A percentile compares a stretch with the other conserved stretches of the same genome.
Conservation (phyloP, 1,140 invertebrate genomes). For the Drosophila kurseongensis region DNA sequence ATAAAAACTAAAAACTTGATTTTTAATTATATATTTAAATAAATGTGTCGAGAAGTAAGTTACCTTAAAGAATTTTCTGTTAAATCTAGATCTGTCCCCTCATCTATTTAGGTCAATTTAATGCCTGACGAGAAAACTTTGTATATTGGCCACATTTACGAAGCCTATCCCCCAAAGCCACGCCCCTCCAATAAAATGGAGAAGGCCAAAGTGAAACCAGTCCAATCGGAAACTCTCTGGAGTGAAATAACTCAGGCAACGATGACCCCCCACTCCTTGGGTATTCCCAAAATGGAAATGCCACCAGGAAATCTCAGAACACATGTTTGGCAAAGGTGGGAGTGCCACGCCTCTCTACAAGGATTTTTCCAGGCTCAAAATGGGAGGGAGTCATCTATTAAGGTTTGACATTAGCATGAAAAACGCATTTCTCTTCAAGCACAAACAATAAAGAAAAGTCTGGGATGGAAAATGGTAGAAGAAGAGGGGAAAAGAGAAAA, state of each 20-base stretch:
- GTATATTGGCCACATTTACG: conserved; percentile 5
- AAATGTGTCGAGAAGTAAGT: background rate
- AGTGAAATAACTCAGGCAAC: conserved; percentile 64
- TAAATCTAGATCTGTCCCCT: background rate
- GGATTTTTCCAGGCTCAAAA: conserved; percentile 11
- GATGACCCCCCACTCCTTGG: conserved; percentile 10
- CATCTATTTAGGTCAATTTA: conserved; percentile 17
- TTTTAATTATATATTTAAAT: no score
- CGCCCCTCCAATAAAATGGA: conserved; percentile 18
- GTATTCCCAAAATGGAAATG: conserved; percentile 63
- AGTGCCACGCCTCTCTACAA: conserved; percentile 13
- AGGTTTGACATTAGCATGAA: conserved; percentile 76
- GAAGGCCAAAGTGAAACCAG: conserved; percentile 1
- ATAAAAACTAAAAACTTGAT: no score
- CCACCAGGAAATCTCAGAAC: conserved; percentile 54
- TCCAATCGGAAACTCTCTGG: conserved; percentile 55
- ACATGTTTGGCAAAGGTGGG: conserved; percentile 48
- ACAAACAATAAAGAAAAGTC: conserved; percentile 48
- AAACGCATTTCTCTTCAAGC: conserved; percentile 71
- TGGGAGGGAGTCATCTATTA: conserved; percentile 55
- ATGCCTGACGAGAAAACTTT: conserved; percentile 12
- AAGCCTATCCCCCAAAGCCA: conserved; percentile 6
- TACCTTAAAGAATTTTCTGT: background rate
- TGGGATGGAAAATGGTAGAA: conserved; percentile 4
- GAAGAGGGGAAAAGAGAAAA: conserved; percentile 37